Base-by-base conservation (phyloP, 2,797 vertebrate genomes). In the Sphenodon punctatus region DNA sequence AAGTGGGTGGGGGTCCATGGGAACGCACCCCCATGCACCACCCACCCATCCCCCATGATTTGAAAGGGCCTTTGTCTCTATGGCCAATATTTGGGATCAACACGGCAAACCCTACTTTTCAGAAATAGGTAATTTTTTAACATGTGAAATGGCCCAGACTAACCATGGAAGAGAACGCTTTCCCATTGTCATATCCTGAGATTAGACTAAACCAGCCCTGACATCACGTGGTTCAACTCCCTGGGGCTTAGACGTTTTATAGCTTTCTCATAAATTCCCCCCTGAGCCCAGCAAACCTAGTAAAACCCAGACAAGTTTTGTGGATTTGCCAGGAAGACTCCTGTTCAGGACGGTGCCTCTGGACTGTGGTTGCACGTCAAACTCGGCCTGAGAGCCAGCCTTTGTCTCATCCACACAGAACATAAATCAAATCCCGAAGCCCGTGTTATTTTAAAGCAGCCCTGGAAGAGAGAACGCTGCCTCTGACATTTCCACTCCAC, bases 391-490 rank as follows among this genome's bases (percentile, higher is more conserved):
- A n/a, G 59, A 73, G 12, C 49, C 67, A 67, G 20, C 30, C 69
- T 70, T 76, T 38, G 30, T 67, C 85, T 80, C 61, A 60, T 32
- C 45, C 43, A 20, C 3, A 27, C 30, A 61, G 46, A 63, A 69
- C 64, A 80, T 79, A 79, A 79, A 72, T 79, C 79, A 79, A 79
- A 65, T 27, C 64, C 43, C 42, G 59, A 73, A 75, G 53, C 45
- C 39, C 48, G 2, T 55, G 65, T 39, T 73, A 68, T 75, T 63
- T 60, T 76, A 20, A 55, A 78, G 41, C 5, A 78, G 45, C 55
- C 16, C 43, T 55, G 71, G 56, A 39, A 70, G 38, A 66, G 39
- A 13, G 1, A 2, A 32, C 45, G 2, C 36, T 51, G 43, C 53
- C 48, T 49, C 25, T 23, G n/a, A 75, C 38, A 32, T 19, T 64